These are phyloP conservation scores for Porphyrio hochstetteri DNA, from an alignment of 2,113 vertebrate genomes.

Conservation along the genomic window DNA sequence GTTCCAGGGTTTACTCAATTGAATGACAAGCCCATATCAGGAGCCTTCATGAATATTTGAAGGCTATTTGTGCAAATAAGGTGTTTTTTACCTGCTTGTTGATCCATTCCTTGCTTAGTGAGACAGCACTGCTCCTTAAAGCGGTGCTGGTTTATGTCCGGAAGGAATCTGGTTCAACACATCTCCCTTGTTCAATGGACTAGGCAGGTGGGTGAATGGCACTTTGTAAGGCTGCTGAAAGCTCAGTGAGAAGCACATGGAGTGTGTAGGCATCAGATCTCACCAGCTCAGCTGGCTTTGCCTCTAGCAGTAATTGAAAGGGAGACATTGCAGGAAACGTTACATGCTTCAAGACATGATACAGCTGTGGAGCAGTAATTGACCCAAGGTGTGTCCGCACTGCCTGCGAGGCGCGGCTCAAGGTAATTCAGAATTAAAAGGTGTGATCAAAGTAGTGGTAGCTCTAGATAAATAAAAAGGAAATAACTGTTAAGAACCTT, in stretches of 20 bases:
- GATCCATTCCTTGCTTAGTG: background rate
- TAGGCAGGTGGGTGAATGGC: background rate
- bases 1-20: background rate
- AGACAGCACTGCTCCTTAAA: background rate
- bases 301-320: background rate
- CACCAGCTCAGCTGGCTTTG: background rate
- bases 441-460: background rate
- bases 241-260: background rate
- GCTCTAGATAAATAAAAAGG: background rate
- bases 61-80: background rate
- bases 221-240: background rate
- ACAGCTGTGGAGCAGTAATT: background rate
- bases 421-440: background rate
- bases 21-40: background rate
- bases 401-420: rapidly evolving
- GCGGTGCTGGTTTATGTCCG: background rate
- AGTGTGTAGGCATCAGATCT: background rate
- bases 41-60: background rate
- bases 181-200: background rate
- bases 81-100: background rate
- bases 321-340: background rate
- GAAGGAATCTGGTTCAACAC: background rate
- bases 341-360: background rate
- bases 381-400: background rate
- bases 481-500: background rate